Evolutionary conservation across 2,797 vertebrate genomes (phyloP), one percentile per base, ranked within the genome.

Genomic region (Enteromius thamalakanensis): DNA sequence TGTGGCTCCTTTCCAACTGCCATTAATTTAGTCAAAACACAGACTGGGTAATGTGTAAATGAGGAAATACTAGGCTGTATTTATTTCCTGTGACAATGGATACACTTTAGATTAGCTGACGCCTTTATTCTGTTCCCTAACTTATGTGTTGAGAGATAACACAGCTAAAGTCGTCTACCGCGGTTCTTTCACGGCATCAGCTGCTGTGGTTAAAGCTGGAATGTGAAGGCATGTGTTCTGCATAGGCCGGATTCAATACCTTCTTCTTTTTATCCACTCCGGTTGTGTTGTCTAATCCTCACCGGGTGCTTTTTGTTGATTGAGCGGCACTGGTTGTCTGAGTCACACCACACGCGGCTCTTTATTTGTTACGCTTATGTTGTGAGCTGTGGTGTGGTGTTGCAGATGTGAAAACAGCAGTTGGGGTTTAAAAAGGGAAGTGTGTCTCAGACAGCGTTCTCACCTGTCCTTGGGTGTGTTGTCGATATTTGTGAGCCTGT

Each of bases 331-430:
- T 72, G 47, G 11, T 40, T 55, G 17, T n/a, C 15, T 83, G 67
- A 76, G 47, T 76, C 51, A 62, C 77, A 37, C 14, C n/a, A 23
- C 70, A 45, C 58, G 9, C 0, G 42, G 10, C 21, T 70, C 62
- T 70, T 10, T 37, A 6, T 83, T 79, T 86, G 29, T 78, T 67
- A 51, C 47, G 17, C 40, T 79, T n/a, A 37, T 65, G 51, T 79
- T 65, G 2, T 77, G 58, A 68, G 34, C 26, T 26, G 47, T 72
- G 34, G 2, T 68, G 58, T 67, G 34, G 4, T 72, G 47, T 58
- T 26, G 40, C 55, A 71, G 76, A 82, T 65, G n/a, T 70, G 32
- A 74, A 67, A 51, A 69, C 76, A 83, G 76, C 85, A 83, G 76
- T 75, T 60, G 19, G n/a, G 32, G 65, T 75, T 79, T 74, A 45